Conservation (phyloP, 2,113 vertebrate genomes). For the Eurystomus gularis region DNA sequence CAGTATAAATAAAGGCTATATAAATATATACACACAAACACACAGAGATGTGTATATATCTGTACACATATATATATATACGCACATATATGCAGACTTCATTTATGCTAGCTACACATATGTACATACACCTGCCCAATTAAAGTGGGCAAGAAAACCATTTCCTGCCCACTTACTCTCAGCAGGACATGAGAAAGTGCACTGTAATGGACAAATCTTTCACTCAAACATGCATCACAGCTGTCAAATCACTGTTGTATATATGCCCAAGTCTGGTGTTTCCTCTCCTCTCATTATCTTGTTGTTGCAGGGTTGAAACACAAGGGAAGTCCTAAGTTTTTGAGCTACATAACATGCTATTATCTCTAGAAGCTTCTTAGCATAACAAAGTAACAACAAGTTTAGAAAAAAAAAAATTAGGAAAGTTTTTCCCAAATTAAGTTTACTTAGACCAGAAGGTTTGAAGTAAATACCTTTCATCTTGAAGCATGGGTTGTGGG, state of each 20-base stretch:
- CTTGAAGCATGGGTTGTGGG: background rate
- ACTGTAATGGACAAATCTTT: background rate
- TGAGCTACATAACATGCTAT: background rate
- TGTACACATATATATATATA: no score
- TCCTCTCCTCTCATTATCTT: background rate
- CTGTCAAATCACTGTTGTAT: no score
- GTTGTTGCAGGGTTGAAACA: background rate
- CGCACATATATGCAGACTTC: background rate
- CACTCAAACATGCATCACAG: background rate
- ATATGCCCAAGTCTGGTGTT: background rate
- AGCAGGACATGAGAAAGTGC: background rate
- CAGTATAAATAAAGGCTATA: background rate
- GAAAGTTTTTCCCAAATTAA: background rate
- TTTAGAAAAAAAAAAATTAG: background rate
- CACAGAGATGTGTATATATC: rapidly evolving
- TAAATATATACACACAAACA: background rate
- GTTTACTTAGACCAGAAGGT: background rate
- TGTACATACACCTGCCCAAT: background rate
- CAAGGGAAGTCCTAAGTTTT: background rate
- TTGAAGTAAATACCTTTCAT: background rate
- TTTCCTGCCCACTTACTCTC: background rate
- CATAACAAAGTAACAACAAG: background rate
- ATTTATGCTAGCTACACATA: background rate
- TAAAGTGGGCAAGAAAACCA: background rate
- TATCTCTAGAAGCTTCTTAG: background rate